Conservation (phyloP, 2,888 invertebrate species). For the Brachyptera putata region DNA sequence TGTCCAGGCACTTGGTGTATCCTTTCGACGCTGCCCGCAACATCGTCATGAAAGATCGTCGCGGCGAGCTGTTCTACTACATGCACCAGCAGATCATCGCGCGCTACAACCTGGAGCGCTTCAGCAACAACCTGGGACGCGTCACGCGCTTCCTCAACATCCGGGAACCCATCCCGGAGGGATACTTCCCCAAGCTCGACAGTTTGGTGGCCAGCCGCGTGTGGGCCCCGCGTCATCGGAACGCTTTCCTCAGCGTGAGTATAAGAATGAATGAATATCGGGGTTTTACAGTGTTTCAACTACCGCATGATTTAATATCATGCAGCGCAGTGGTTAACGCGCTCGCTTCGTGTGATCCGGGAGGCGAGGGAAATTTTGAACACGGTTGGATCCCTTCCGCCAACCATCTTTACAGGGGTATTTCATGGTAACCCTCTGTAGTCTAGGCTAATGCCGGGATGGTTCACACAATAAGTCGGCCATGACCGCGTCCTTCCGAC, state of each 20-base stretch:
- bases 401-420: too few relatives aligned
- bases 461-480: too few relatives aligned
- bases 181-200: slow-evolving; percentile 81
- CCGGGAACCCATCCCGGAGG: slow-evolving; percentile 66
- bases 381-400: too few relatives aligned
- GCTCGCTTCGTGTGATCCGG: too few relatives aligned
- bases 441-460: too few relatives aligned
- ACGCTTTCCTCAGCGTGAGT: slow-evolving; percentile 36
- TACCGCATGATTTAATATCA: too few relatives aligned
- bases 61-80: slow-evolving; percentile 45
- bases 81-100: slow-evolving; percentile 47
- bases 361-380: too few relatives aligned
- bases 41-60: slow-evolving; percentile 40
- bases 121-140: slow-evolving; percentile 64
- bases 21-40: slow-evolving; percentile 39
- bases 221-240: slow-evolving; percentile 62
- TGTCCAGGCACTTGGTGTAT: slow-evolving; percentile 50
- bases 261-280: neutral
- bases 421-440: too few relatives aligned
- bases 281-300: neutral
- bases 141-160: slow-evolving; percentile 61
- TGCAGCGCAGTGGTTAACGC: too few relatives aligned
- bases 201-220: slow-evolving; percentile 68
- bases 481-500: too few relatives aligned
- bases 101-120: slow-evolving; percentile 67